Evolutionary conservation across 2,797 vertebrate genomes (phyloP).

Genomic region (Nyctibius grandis): DNA sequence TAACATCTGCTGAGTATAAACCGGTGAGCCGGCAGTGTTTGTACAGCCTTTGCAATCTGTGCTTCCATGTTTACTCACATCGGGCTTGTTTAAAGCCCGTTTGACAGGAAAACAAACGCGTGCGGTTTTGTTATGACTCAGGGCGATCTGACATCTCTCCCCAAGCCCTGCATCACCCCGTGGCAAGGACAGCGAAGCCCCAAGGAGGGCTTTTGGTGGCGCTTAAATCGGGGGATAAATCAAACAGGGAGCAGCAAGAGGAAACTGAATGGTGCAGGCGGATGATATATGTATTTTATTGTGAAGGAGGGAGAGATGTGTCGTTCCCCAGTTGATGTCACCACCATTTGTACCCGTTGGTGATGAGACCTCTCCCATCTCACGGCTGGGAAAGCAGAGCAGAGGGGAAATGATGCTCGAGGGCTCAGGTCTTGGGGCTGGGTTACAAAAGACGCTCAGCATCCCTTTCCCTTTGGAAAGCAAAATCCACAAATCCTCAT

Average conservation of each 20-base stretch:
- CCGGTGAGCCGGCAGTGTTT: not conserved
- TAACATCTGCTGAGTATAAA: not conserved
- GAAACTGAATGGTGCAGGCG: not conserved
- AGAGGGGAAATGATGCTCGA: not conserved
- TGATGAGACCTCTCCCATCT: fast-evolving
- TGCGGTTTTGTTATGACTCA: not conserved
- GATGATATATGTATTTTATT: not conserved
- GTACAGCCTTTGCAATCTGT: not conserved
- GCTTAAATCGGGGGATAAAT: fast-evolving
- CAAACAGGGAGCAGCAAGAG: not conserved
- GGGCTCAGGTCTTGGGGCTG: not conserved
- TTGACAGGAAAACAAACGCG: not conserved
- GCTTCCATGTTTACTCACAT: not conserved
- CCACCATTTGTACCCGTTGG: fast-evolving
- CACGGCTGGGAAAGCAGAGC: not conserved
- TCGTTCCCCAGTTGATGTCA: fast-evolving
- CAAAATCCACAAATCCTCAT: not conserved
- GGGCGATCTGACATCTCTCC: not conserved
- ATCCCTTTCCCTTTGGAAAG: not conserved
- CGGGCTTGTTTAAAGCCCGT: not conserved
- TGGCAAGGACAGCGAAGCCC: not conserved
- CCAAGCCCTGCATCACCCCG: fast-evolving
- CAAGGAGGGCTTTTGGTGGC: not conserved
- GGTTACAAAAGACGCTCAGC: not conserved
- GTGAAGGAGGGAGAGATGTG: not conserved